Evolutionary conservation across 1,140 invertebrate species (phyloP), one percentile per base, ranked within the genome.

Genomic region (Tetranychus cinnabarinus): DNA sequence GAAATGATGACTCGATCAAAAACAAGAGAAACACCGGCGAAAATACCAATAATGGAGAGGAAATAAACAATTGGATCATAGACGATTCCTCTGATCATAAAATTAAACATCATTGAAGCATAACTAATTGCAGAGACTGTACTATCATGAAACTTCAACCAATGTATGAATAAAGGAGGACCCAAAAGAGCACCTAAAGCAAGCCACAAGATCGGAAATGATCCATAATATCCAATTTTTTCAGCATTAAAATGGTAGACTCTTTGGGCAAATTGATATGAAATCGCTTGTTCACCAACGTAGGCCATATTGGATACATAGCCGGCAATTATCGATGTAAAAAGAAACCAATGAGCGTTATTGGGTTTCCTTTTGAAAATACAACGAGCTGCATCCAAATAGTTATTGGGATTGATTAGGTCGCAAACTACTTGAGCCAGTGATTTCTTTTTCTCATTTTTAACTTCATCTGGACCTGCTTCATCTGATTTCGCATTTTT

Each of bases 221-320:
- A 36, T n/a, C 42, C 61, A 1, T 34, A 23, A 45, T 56, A 63
- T 31, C 50, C 48, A 46, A 56, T 62, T 6, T 13, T n/a, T 50
- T 33, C 8, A 6, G 59, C 12, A 58, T 56, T 39, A 60, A 60
- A 63, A 37, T 35, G 10, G 39, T 50, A 63, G 8, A 63, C 58
- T 52, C 54, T 60, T 48, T 63, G 59, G n/a, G 56, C 42, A 58
- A 60, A 63, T 48, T 61, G 62, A 50, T 50, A 62, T 7, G 56
- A 3, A 13, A 63, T 39, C 4, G 37, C 36, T 2, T 35, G 1
- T 36, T 64, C n/a, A 35, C 61, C 57, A 8, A 63, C 4, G 33
- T 47, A 42, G n/a, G 35, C 35, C 37, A 63, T 23, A 12, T 64
- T 33, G 13, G 23, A 31, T 23, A 23, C 23, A 23, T 23, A 23